Percentiles rank a stretch among this genome's conserved stretches.
phyloP scores from a whole-genome alignment of 2,797 vertebrate species.

The Chelonia mydas region DNA sequence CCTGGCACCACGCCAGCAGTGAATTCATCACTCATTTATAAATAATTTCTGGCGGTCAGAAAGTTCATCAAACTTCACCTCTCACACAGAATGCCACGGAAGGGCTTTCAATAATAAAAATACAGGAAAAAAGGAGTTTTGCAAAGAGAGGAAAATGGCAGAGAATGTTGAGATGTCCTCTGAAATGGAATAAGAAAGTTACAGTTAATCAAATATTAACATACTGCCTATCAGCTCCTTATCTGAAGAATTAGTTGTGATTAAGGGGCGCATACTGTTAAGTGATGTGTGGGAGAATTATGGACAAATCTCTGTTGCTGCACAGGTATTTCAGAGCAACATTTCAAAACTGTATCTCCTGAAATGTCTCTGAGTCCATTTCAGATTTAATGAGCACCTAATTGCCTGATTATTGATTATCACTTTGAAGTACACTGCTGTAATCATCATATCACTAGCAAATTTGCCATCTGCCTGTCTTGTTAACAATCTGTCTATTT shows the following conservation, averaged over 20 bases:
- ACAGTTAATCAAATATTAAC: neutral
- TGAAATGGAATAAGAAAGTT: neutral
- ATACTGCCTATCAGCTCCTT: neutral
- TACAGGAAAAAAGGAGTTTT: neutral
- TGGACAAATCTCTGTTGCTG: neutral
- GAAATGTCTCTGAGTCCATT: neutral
- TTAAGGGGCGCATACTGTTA: neutral
- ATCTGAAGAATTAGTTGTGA: slow-evolving; percentile 13
- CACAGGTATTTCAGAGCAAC: neutral
- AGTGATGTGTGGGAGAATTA: neutral
- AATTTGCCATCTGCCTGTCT: slow-evolving; percentile 57
- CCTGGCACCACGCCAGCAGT: no score
- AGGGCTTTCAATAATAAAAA: neutral
- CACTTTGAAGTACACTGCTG: slow-evolving; percentile 36
- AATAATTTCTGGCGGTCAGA: neutral
- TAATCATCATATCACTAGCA: slow-evolving; percentile 33
- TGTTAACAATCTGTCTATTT: slow-evolving; percentile 38
- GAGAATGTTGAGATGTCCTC: neutral
- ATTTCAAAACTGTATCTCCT: neutral
- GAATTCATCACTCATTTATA: neutral
- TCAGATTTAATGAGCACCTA: slow-evolving; percentile 23
- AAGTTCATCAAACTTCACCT: neutral
- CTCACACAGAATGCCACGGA: neutral
- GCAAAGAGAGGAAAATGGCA: neutral
- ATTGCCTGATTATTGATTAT: slow-evolving; percentile 71